Evolutionary conservation across 2,113 vertebrate genomes (phyloP), one percentile per base, ranked within the genome.

Genomic region (Lagopus leucura): DNA sequence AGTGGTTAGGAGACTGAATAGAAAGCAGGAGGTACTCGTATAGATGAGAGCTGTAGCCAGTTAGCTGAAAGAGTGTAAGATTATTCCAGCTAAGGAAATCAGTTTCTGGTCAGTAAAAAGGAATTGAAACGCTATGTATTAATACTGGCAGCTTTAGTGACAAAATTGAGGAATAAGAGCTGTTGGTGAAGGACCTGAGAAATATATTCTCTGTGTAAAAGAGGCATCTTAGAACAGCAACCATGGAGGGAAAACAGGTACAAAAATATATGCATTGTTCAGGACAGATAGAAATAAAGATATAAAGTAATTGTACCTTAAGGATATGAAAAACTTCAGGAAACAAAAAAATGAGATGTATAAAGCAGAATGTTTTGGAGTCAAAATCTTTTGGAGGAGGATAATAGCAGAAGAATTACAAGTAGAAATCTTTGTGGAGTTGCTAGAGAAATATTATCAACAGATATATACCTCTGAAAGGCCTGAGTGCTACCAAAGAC

Each of bases 71-170:
- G 69, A 38, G 88, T 64, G 65, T 82, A 82, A 93, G 86, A 95
- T 90, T 86, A 95, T 91, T 80, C 72, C 64, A 90, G 60, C 75
- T 86, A 75, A 94, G 85, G 86, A 96, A 93, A 95, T 93, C 88
- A 95, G 76, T 88, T 95, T 91, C 65, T 90, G 65, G 50, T 70
- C 55, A 77, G 79, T 74, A 82, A 74, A 89, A 94, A 86, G 75
- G 58, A 89, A 82, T 64, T 71, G 79, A 94, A 94, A 80, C 71
- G 42, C 42, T 73, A 34, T 58, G 42, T 70, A 83, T 89, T 80
- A 89, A 67, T 80, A 55, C 28, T 34, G 86, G 17, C 19, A 77
- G 32, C 17, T 42, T 88, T 52, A 88, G 82, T 60, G 71, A 64
- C 16, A 90, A 67, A 91, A 63, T 3, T 10, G n/a, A 73, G 47